A percentile compares a stretch with the other conserved stretches of the same genome.
Evolutionary conservation across 2,888 invertebrate genomes (phyloP).

Genomic region (Mythimna impura): DNA sequence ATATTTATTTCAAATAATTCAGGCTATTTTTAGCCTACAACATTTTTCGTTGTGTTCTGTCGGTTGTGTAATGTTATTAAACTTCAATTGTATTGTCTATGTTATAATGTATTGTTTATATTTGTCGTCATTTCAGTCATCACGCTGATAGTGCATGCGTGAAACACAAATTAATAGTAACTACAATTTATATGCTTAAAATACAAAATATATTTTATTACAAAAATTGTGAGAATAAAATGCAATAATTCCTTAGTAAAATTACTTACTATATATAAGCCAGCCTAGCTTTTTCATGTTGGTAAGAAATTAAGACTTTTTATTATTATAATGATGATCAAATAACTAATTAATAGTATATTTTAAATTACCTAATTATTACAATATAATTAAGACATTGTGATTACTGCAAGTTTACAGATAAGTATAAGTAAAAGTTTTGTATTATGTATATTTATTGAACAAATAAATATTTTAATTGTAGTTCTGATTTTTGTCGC

Average conservation of each 20-base stretch:
- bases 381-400: slow-evolving; percentile 12
- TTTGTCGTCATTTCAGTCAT: no score
- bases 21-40: no score
- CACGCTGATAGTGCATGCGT: no score
- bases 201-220: neutral
- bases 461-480: slow-evolving; percentile 55
- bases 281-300: neutral
- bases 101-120: no score
- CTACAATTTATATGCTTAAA: neutral
- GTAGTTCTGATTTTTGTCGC: slow-evolving; percentile 3
- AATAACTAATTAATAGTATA: slow-evolving; percentile 2
- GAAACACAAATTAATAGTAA: neutral
- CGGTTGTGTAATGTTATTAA: no score
- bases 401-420: slow-evolving; percentile 10
- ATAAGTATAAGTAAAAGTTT: slow-evolving; percentile 33
- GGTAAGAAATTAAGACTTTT: slow-evolving; percentile 2
- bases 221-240: slow-evolving; percentile 10
- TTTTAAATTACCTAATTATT: neutral
- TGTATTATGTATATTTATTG: slow-evolving; percentile 40
- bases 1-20: neutral
- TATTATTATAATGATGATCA: slow-evolving; percentile 32
- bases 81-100: no score
- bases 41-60: no score
- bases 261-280: neutral
- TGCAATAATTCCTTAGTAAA: slow-evolving; percentile 33